Conservation (phyloP, 1,140 invertebrate species). For the Hypothenemus hampei region DNA sequence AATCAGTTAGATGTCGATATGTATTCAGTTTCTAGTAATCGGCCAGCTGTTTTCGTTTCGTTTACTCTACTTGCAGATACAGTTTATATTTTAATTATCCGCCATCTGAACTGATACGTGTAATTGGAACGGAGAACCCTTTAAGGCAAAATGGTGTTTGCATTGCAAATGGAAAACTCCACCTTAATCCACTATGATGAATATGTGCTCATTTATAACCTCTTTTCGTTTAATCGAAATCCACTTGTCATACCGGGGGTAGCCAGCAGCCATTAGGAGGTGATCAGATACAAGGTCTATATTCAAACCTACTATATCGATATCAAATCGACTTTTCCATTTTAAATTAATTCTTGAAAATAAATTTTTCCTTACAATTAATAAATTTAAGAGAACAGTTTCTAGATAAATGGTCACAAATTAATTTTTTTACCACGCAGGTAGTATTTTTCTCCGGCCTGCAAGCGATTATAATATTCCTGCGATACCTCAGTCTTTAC, state of each 20-base stretch:
- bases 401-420: too few species aligned
- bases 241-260: constrained; percentile 33
- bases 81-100: constrained; percentile 23
- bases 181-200: constrained; percentile 32
- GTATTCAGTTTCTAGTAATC: too few species aligned
- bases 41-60: too few species aligned
- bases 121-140: constrained; percentile 27
- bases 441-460: too few species aligned
- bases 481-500: constrained; percentile 20
- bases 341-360: too few species aligned
- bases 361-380: too few species aligned
- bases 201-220: constrained; percentile 35
- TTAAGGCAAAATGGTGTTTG: constrained; percentile 31
- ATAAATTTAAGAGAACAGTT: too few species aligned
- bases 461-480: constrained; percentile 7
- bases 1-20: too few species aligned
- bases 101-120: constrained; percentile 14
- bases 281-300: constrained; percentile 27
- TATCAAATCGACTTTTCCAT: too few species aligned
- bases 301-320: constrained; percentile 6
- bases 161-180: constrained; percentile 32
- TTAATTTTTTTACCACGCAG: too few species aligned
- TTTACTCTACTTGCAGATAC: too few species aligned
- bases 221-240: constrained; percentile 36
- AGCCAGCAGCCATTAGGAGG: constrained; percentile 34